Percentiles rank a stretch among this genome's conserved stretches.
Conservation (phyloP, 1,140 invertebrate species). For the Melipona quadrifasciata region DNA sequence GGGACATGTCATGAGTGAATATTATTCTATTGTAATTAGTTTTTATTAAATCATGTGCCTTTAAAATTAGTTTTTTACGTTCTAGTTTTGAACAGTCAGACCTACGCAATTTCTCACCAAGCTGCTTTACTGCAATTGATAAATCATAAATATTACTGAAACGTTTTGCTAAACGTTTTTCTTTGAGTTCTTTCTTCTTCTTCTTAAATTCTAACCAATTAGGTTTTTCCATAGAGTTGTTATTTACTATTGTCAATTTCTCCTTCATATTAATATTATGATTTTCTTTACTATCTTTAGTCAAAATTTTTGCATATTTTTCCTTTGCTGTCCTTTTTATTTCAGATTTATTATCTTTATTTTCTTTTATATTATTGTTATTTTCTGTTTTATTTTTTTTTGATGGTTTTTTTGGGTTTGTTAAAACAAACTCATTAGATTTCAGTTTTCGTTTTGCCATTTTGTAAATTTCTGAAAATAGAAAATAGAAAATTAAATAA, state of each 20-base stretch:
- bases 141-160: constrained; percentile 86
- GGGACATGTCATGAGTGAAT: constrained; percentile 92
- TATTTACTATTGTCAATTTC: neutral
- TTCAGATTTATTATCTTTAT: constrained; percentile 45
- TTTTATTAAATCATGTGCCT: constrained; percentile 88
- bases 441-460: constrained; percentile 51
- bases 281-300: constrained; percentile 45
- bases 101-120: constrained; percentile 90
- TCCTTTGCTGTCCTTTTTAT: constrained; percentile 34
- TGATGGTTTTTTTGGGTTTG: neutral
- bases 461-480: constrained; percentile 5
- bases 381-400: constrained; percentile 17
- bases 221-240: constrained; percentile 83
- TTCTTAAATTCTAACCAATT: constrained; percentile 89
- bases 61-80: constrained; percentile 85
- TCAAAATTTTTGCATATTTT: constrained; percentile 44
- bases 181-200: constrained; percentile 86
- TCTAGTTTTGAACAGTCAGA: constrained; percentile 83
- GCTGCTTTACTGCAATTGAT: constrained; percentile 87
- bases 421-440: neutral
- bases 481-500: neutral
- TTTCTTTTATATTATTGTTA: constrained; percentile 25
- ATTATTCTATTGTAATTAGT: constrained; percentile 89
- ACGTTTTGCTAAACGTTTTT: constrained; percentile 83
- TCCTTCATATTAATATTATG: constrained; percentile 5